A percentile compares a stretch with the other conserved stretches of the same genome.
phyloP scores from a whole-genome alignment of 2,888 invertebrate species.

The Actias luna region DNA sequence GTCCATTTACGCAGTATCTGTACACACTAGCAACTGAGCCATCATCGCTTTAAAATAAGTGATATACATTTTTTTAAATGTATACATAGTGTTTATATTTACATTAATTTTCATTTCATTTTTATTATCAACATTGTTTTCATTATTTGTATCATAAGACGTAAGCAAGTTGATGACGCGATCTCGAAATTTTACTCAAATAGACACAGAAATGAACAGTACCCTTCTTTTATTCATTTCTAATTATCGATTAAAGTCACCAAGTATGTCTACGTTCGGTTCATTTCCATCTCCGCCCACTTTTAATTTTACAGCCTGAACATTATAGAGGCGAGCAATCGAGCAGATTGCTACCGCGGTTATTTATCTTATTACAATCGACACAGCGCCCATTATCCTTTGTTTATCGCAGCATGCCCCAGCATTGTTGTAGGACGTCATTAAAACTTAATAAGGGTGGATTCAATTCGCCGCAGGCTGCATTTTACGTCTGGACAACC shows the following conservation, averaged over 20 bases:
- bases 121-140: no score
- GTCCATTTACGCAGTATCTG: no score
- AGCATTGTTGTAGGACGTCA: conserved; percentile 62
- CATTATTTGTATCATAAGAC: no score
- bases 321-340: conserved; percentile 40
- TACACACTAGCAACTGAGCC: no score
- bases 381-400: conserved; percentile 66
- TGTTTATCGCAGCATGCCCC: conserved; percentile 58
- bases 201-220: no score
- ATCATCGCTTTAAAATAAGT: no score
- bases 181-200: no score
- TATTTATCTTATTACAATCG: conserved; percentile 65
- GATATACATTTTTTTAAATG: no score
- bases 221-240: neutral
- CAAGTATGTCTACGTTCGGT: conserved; percentile 18
- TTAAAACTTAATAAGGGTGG: conserved; percentile 75
- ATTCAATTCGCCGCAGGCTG: conserved; percentile 57
- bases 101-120: no score
- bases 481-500: conserved; percentile 40
- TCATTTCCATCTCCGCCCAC: conserved; percentile 48
- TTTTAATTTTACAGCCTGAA: conserved; percentile 49
- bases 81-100: no score
- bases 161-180: no score
- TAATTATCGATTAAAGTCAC: conserved; percentile 3
- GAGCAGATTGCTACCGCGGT: conserved; percentile 46